Base-by-base conservation (phyloP, 2,888 invertebrate genomes). In the Torymus auratus region DNA sequence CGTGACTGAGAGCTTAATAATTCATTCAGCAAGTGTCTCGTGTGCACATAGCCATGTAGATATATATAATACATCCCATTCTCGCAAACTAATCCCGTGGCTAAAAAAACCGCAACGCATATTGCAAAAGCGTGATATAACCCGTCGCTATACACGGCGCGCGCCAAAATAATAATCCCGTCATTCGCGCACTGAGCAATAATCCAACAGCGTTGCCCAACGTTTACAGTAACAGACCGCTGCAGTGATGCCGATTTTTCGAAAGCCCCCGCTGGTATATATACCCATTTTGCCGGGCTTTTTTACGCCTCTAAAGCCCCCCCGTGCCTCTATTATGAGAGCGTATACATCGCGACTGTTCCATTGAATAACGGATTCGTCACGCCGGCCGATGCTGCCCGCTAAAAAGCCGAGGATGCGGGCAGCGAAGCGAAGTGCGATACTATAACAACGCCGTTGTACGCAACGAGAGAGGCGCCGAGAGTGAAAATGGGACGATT, bases 331-430 rank as follows among this genome's bases (percentile, higher is more conserved):
- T 70, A 50, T 17, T 23, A 60, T 70, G 14, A 60, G 10, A 10
- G 17, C 15, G 15, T 4, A 60, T 60, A 60, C 56, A 14, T 12
- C 58, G 58, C 41, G 17, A 56, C 60, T 70, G 69, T 62, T 77
- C 56, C 60, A 41, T 70, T 50, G 70, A 70, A 74, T 73, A 79
- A 79, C 74, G 74, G 69, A 79, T 74, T 64, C 41, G 58, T 73
- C 62, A 79, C 62, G 74, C 28, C 12, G 60, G 13, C 56, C 52
- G 62, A 13, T 28, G 17, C 55, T n/a, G n/a, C 15, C 15, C 14
- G 4, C 13, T 53, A 3, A 50, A 60, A 50, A 53, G 15, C 17
- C 56, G n/a, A 70, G 53, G 50, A 60, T 14, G 20, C 58, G 28
- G 15, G 28, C 17, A 28, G 28, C 28, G 28, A 28, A 28, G 28